Evolutionary conservation across 2,113 vertebrate genomes (phyloP).

Genomic region (Nothoprocta pentlandii): DNA sequence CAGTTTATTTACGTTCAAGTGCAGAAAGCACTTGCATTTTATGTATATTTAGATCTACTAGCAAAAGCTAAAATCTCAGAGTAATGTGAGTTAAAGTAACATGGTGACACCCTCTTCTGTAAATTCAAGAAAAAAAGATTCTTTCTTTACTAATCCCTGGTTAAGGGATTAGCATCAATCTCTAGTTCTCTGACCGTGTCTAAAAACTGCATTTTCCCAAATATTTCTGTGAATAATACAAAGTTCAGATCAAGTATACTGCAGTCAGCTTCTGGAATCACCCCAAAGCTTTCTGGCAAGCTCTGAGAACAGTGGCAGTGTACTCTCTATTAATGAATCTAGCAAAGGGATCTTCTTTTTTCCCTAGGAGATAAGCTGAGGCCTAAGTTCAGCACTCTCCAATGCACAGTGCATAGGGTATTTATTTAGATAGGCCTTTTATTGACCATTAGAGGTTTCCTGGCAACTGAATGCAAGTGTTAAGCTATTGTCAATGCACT

Average conservation of each 20-base stretch:
- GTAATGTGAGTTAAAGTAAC: background rate
- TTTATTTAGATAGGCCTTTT: background rate
- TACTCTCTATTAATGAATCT: background rate
- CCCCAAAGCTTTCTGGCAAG: background rate
- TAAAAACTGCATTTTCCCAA: background rate
- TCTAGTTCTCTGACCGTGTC: background rate
- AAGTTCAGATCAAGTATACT: background rate
- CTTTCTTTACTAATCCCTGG: background rate
- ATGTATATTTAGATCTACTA: background rate
- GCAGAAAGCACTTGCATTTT: background rate
- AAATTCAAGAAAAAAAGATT: background rate
- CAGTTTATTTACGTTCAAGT: too few relatives aligned
- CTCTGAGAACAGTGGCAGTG: background rate
- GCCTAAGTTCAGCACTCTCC: background rate
- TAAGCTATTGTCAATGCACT: background rate
- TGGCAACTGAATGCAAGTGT: background rate
- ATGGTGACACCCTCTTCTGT: background rate
- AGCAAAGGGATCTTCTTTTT: background rate
- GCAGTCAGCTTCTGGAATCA: background rate
- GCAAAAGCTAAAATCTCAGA: background rate
- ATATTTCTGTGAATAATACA: background rate
- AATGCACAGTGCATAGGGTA: background rate
- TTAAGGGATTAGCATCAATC: background rate
- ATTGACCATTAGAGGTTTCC: background rate
- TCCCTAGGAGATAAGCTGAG: background rate